Evolutionary conservation across 2,888 invertebrate genomes (phyloP).

Genomic region (Icerya purchasi): DNA sequence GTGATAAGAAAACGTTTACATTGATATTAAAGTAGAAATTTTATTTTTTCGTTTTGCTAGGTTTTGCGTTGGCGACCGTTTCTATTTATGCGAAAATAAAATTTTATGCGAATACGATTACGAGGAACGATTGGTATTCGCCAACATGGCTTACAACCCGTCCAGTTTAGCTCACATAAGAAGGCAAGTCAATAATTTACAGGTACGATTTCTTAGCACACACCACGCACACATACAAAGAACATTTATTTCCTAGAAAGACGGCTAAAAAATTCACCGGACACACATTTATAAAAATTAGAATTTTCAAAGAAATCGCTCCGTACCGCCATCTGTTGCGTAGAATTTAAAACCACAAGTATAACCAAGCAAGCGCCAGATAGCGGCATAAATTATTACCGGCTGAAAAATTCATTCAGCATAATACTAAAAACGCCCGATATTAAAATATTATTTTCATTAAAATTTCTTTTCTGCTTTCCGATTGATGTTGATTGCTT

Average conservation of each 20-base stretch:
- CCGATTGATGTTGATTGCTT: too few species aligned
- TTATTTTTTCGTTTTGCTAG: slow-evolving; percentile 33
- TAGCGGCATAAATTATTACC: too few species aligned
- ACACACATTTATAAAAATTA: too few species aligned
- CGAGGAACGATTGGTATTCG: slow-evolving; percentile 74
- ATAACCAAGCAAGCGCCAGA: too few species aligned
- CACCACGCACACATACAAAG: background rate
- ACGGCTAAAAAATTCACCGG: background rate
- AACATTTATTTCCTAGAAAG: background rate
- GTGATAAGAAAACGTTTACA: too few species aligned
- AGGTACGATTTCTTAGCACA: slow-evolving; percentile 17
- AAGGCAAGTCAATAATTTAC: slow-evolving; percentile 39
- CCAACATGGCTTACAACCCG: slow-evolving; percentile 73
- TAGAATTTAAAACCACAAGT: too few species aligned
- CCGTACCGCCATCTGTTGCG: too few species aligned
- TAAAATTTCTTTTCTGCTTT: too few species aligned
- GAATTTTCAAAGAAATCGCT: background rate
- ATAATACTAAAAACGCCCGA: too few species aligned
- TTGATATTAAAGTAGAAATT: background rate
- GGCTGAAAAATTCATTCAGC: too few species aligned
- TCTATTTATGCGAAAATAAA: slow-evolving; percentile 82
- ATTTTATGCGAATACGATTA: slow-evolving; percentile 88
- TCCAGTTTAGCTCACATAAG: slow-evolving; percentile 67
- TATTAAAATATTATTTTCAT: too few species aligned
- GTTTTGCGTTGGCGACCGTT: slow-evolving; percentile 86